phyloP scores from a whole-genome alignment of 2,888 invertebrate species.

The Antheraea yamamai region DNA sequence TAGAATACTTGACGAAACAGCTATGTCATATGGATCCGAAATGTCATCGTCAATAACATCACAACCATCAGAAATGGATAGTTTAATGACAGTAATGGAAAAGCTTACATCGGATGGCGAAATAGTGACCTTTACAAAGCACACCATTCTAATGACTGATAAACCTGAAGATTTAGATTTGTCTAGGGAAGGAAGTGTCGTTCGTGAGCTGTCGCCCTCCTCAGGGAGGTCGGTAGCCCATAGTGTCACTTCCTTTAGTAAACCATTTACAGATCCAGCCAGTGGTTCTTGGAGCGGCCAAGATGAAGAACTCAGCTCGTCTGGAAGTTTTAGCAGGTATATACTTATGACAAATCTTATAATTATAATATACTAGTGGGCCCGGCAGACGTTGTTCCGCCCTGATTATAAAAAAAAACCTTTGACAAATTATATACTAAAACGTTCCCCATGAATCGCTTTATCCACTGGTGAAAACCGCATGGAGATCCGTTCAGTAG shows the following conservation, averaged over 20 bases:
- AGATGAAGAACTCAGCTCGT: slow-evolving; percentile 78
- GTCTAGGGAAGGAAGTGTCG: slow-evolving; percentile 66
- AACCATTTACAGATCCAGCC: slow-evolving; percentile 81
- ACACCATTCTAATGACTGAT: slow-evolving; percentile 62
- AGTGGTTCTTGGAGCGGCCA: slow-evolving; percentile 81
- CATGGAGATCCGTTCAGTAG: no score
- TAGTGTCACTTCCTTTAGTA: slow-evolving; percentile 73
- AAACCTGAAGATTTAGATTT: slow-evolving; percentile 73
- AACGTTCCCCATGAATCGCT: no score
- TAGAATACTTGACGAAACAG: slow-evolving; percentile 61
- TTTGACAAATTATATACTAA: no score
- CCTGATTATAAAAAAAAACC: no score
- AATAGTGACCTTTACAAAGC: slow-evolving; percentile 67
- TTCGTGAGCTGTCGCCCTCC: slow-evolving; percentile 78
- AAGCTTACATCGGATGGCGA: slow-evolving; percentile 71
- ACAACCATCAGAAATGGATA: slow-evolving; percentile 77
- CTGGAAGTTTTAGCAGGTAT: slow-evolving; percentile 78
- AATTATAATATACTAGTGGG: no score
- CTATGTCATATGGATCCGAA: slow-evolving; percentile 75
- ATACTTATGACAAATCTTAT: not conserved
- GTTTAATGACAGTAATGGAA: slow-evolving; percentile 76
- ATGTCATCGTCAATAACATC: slow-evolving; percentile 79
- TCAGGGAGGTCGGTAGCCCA: slow-evolving; percentile 78
- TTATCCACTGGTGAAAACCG: no score
- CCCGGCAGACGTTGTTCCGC: no score